Evolutionary conservation across 1,140 invertebrate genomes (phyloP), one percentile per base, ranked within the genome.

Genomic region (Lepidurus arcticus): DNA sequence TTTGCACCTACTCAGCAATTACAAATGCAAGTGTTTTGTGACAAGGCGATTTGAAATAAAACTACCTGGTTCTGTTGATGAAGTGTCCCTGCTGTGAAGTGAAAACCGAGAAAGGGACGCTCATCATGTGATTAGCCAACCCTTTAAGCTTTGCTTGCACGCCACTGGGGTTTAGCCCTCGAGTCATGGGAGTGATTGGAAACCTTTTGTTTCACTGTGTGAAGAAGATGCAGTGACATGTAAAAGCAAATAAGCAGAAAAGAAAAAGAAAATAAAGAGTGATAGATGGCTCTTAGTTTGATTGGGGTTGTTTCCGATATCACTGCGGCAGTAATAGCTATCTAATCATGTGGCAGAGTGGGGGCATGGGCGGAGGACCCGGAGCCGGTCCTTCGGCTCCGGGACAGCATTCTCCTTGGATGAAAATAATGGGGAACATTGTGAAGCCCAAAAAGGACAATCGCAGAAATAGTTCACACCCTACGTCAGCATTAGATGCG

Each of bases 11-110:
- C 21, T n/a, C 53, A 21, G 53, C 53, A 65, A 65, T 65, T 65
- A 65, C 53, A 65, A n/a, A 65, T 16, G 53, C n/a, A 65, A 65
- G 53, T 65, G 53, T 65, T 65, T 65, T 65, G 53, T 21, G 53
- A 65, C 53, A 65, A 13, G 53, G 53, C 53, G 53, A 65, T 65
- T 65, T 65, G 53, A 21, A 65, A 65, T 21, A 11, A 7, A 6
- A 21, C 13, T 65, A 65, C 53, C 21, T 16, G 53, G 53, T 65
- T 4, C 53, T 13, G 16, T 65, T 65, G 53, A 65, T 21, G 53
- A 21, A 65, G 53, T 65, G 21, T 65, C 53, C 53, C 53, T 65
- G 21, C 53, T 65, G 53, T 65, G 53, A 65, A 65, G 21, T 13
- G 16, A 21, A 65, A n/a, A 65, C 16, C 53, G 53, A 65, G 13